Evolutionary conservation across 1,140 invertebrate genomes (phyloP), one percentile per base, ranked within the genome.

Genomic region (Teleopsis dalmanni): DNA sequence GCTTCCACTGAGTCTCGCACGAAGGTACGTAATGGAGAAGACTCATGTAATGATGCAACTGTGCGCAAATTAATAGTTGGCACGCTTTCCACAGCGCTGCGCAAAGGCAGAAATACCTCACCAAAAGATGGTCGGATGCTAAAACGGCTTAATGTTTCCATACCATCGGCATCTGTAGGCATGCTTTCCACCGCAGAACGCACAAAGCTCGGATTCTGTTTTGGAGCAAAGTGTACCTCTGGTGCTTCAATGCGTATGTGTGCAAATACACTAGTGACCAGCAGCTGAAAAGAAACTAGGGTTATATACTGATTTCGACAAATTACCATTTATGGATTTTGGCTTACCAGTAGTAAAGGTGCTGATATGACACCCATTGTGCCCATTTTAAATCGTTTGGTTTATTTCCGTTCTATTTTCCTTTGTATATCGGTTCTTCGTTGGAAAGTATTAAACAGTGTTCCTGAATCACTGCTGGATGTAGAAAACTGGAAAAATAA

Each of bases 1-100:
- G 75, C 72, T 59, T 84, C 81, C 1, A 84, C 79, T 0, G 81
- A 77, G 51, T 82, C 79, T 52, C 82, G 70, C 5, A 83, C 56
- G 52, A 72, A 68, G 3, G 59, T 60, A 19, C 63, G 60, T 11
- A 43, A 10, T 1, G 42, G 50, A 7, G 50, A 55, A 18, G 46
- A 40, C 23, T 60, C 51, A 4, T 42, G 47, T n/a, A 67, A 18
- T 23, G 55, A 38, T 0, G 49, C 56, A 0, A 50, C 19, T 14
- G 47, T 52, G 13, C 33, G 37, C 16, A 62, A 38, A 49, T 54
- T 57, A 8, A 72, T 41, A 19, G 72, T 69, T 9, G 78, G 78
- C 23, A 78, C 59, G 23, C 73, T 73, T 59, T 82, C 79, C 3
- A 82, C 78, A 1, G 79, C 78, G 29, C 76, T 73, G 29, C 80